These are phyloP conservation scores for Willowsia nigromaculata DNA, from an alignment of 2,888 invertebrate genomes.

Conservation along the genomic window DNA sequence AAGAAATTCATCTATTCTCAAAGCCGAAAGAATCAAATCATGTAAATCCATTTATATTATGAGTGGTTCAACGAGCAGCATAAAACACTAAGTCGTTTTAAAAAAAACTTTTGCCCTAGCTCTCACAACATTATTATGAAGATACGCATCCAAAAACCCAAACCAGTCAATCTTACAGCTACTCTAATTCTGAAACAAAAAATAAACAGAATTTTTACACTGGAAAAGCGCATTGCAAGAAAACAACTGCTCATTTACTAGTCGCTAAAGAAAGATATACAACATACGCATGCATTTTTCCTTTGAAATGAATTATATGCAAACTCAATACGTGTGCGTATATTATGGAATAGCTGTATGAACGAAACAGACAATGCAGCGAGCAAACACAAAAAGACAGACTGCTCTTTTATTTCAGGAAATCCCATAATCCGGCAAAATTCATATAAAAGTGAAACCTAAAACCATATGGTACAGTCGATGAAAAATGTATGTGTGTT, in stretches of 20 bases:
- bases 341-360: not conserved
- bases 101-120: not conserved
- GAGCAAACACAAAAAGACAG: not conserved
- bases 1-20: slow-evolving; percentile 1
- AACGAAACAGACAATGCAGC: not conserved
- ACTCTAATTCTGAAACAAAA: not conserved
- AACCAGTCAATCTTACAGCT: not conserved
- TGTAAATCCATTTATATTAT: slow-evolving; percentile 56
- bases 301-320: not conserved
- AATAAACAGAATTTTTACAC: slow-evolving; percentile 1
- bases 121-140: not conserved
- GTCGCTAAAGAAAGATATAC: not conserved
- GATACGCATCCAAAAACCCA: not conserved
- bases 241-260: not conserved
- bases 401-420: slow-evolving; percentile 38
- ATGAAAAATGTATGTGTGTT: slow-evolving; percentile 43
- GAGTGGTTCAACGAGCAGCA: not conserved
- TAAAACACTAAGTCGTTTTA: not conserved
- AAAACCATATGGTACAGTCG: slow-evolving; percentile 27
- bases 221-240: not conserved
- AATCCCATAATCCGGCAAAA: not conserved
- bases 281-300: not conserved
- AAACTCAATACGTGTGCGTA: not conserved
- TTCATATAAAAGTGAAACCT: not conserved
- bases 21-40: slow-evolving; percentile 50